These are phyloP conservation scores for Cerastis leucographa DNA, from an alignment of 2,888 invertebrate genomes.

Conservation along the genomic window DNA sequence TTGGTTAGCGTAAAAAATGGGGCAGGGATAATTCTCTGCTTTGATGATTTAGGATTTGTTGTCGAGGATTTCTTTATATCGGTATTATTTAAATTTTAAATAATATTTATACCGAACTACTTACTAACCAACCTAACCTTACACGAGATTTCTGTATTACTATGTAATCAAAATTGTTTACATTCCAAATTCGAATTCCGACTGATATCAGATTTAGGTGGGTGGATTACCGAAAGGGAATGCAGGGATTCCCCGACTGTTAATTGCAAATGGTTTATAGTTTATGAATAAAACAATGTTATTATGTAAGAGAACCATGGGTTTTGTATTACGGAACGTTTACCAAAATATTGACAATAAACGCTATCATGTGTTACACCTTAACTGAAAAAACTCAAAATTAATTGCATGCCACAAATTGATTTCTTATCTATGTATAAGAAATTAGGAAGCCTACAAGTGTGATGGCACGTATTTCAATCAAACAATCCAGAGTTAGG, in stretches of 20 bases:
- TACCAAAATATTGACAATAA: too few species aligned
- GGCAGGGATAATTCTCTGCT: neutral
- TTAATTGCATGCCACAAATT: slow-evolving; percentile 17
- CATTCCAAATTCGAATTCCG: neutral
- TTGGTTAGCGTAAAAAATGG: neutral
- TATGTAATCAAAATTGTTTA: neutral
- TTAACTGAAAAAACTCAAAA: neutral
- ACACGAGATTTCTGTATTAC: neutral
- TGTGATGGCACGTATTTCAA: slow-evolving; percentile 35
- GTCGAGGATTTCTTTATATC: too few species aligned
- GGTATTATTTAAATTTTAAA: neutral
- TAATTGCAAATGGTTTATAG: too few species aligned
- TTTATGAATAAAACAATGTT: neutral
- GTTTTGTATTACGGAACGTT: neutral
- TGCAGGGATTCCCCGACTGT: neutral
- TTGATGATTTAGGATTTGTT: neutral
- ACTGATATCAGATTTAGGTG: neutral
- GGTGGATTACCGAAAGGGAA: neutral
- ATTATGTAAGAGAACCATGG: neutral
- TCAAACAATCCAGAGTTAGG: slow-evolving; percentile 26
- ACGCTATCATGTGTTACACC: too few species aligned
- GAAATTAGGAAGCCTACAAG: slow-evolving; percentile 14
- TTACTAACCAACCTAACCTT: neutral
- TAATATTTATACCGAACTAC: neutral
- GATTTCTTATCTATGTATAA: neutral